Evolutionary conservation across 2,888 invertebrate species (phyloP), one percentile per base, ranked within the genome.

Genomic region (Drymonia ruficornis): DNA sequence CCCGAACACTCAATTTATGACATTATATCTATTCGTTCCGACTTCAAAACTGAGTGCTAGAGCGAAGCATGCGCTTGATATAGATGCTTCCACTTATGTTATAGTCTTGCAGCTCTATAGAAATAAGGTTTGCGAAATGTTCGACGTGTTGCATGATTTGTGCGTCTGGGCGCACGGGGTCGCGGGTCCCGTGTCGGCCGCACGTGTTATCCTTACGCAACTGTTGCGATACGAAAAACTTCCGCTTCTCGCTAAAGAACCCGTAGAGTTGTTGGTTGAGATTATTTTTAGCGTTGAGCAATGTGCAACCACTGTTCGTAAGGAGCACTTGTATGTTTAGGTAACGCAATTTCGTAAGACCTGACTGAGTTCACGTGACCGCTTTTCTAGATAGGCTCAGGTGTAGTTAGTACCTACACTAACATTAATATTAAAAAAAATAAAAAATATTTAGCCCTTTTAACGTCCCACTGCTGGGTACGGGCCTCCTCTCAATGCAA

Each of bases 91-190:
- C 28, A 5, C 8, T 28, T 28, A 28, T 1, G 28, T 28, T 31
- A 9, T 31, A 31, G 31, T 31, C 31, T 9, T 31, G 3, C 3
- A 36, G 11, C n/a, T 36, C 42, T 31, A 43, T 16, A 45, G n/a
- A 28, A 45, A 45, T 0, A 34, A 48, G 19, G 56, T 53, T 47
- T 23, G 52, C 53, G 47, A 52, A 23, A 56, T 63, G 60, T 64
- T 70, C 78, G 76, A 78, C 74, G 75, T 85, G 86, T 85, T 69
- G 80, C 80, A 87, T 88, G 89, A 90, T 90, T 90, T 90, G 88
- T 89, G 85, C 74, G 84, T 83, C 83, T 82, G 81, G 80, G 63
- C 76, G 76, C 65, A 63, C 69, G 74, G 76, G 78, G 74, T 74
- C 75, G 72, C 9, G 11, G 6, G 19, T 74, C 83, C 85, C 84